A percentile compares a stretch with the other conserved stretches of the same genome.
phyloP scores from a whole-genome alignment of 92 coral and sea anemone genomes.

The Bergia puertoricense region DNA sequence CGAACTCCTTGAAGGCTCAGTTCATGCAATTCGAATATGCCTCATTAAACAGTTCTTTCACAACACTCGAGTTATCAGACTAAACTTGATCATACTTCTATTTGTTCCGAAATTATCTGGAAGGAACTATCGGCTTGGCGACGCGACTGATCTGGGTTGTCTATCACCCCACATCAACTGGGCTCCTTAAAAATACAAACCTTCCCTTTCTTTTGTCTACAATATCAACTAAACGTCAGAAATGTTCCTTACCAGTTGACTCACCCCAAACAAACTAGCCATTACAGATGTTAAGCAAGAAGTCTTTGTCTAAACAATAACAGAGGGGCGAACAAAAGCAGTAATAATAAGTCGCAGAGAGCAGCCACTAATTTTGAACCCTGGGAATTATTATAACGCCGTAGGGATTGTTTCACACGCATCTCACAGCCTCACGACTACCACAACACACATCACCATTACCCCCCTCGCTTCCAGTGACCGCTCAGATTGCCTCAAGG shows the following conservation, averaged over 20 bases:
- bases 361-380: constrained; percentile 33
- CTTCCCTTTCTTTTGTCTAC: constrained; percentile 44
- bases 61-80: constrained; percentile 27
- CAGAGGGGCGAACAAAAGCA: constrained; percentile 30
- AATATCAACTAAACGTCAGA: constrained; percentile 39
- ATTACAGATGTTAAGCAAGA: constrained; percentile 43
- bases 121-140: constrained; percentile 29
- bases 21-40: background rate
- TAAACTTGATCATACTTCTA: constrained; percentile 18
- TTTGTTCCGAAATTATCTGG: constrained; percentile 46
- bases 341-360: constrained; percentile 11
- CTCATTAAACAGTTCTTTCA: background rate
- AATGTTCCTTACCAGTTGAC: constrained; percentile 43
- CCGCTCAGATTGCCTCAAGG: constrained; percentile 35
- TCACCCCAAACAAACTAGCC: constrained; percentile 43
- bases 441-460: constrained; percentile 21
- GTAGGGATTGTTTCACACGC: background rate
- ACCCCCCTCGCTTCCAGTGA: constrained; percentile 21
- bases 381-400: constrained; percentile 28
- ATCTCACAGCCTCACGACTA: constrained; percentile 17
- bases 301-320: constrained; percentile 40
- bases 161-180: constrained; percentile 36
- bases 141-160: constrained; percentile 36
- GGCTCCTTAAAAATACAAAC: constrained; percentile 32
- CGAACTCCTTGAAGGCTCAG: background rate